Percentiles rank a stretch among this genome's conserved stretches.
Conservation (phyloP, 2,113 vertebrate species). For the Gracilinanus agilis region DNA sequence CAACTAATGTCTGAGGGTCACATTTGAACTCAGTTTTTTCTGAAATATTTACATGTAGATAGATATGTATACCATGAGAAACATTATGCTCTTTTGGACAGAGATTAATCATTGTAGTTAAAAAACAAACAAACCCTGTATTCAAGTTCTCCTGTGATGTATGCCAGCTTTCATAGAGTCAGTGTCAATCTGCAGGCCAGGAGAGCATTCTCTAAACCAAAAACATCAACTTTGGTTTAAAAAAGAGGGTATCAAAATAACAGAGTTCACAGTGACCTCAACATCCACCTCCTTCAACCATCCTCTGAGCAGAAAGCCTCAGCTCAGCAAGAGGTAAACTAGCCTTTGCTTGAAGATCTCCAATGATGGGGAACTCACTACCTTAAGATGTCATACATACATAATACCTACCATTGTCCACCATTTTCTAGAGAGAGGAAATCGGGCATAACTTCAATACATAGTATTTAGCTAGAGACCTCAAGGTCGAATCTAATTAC, state of each 20-base stretch:
- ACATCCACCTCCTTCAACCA: background rate
- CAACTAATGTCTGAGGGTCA: background rate
- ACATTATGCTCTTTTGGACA: background rate
- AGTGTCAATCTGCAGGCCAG: background rate
- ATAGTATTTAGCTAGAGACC: background rate
- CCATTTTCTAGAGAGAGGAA: background rate
- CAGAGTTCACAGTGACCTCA: background rate
- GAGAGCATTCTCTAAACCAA: background rate
- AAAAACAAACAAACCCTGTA: background rate
- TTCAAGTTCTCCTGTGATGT: background rate
- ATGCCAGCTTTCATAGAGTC: background rate
- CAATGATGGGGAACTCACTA: background rate
- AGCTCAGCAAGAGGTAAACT: background rate
- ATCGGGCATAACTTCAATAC: background rate
- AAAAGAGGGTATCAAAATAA: background rate
- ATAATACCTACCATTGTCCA: background rate
- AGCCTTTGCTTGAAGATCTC: background rate
- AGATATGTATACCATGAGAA: background rate
- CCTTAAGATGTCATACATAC: background rate
- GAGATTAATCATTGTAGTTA: too few species aligned
- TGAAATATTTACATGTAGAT: background rate
- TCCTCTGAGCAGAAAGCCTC: background rate
- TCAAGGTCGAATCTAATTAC: background rate
- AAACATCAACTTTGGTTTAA: background rate
- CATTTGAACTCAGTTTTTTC: background rate